A percentile compares a stretch with the other conserved stretches of the same genome.
Evolutionary conservation across 1,140 invertebrate genomes (phyloP).

Genomic region (honey bee (Apis mellifera)): DNA sequence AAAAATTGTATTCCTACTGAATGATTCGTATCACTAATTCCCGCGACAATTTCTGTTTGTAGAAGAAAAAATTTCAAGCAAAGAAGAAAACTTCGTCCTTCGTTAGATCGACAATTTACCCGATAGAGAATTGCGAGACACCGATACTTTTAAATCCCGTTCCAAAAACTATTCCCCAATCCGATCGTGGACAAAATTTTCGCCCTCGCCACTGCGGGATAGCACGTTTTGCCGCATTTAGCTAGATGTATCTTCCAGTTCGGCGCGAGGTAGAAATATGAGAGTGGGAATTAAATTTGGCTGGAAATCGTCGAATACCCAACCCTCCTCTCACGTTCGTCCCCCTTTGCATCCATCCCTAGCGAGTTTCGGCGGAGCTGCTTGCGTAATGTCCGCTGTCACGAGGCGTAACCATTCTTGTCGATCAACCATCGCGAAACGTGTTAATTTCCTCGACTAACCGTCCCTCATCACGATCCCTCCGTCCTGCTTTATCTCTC

Average conservation of each 20-base stretch:
- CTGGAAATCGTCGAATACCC: conserved; percentile 9
- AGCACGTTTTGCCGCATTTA: conserved; percentile 76
- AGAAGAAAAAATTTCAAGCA: background rate
- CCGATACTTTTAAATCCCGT: conserved; percentile 62
- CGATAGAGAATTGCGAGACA: conserved; percentile 45
- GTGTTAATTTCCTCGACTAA: conserved; percentile 57
- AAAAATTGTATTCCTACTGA: background rate
- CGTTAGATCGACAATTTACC: background rate
- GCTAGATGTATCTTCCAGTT: conserved; percentile 76
- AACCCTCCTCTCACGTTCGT: background rate
- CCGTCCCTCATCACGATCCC: background rate
- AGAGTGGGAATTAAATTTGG: conserved; percentile 68
- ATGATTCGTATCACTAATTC: background rate
- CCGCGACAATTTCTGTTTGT: background rate
- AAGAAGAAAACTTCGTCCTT: background rate
- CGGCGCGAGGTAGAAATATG: conserved; percentile 69
- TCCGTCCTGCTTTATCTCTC: background rate
- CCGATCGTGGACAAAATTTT: conserved; percentile 58
- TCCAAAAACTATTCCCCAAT: conserved; percentile 34
- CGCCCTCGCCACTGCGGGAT: conserved; percentile 22
- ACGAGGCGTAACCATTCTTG: conserved; percentile 27
- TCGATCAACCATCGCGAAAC: conserved; percentile 52
- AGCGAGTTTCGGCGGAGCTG: conserved; percentile 44
- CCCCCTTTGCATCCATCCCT: conserved; percentile 5
- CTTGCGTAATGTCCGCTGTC: conserved; percentile 56